A percentile compares a stretch with the other conserved stretches of the same genome.
Conservation (phyloP, 1,140 invertebrate species). For the Geopemphigus sp. region DNA sequence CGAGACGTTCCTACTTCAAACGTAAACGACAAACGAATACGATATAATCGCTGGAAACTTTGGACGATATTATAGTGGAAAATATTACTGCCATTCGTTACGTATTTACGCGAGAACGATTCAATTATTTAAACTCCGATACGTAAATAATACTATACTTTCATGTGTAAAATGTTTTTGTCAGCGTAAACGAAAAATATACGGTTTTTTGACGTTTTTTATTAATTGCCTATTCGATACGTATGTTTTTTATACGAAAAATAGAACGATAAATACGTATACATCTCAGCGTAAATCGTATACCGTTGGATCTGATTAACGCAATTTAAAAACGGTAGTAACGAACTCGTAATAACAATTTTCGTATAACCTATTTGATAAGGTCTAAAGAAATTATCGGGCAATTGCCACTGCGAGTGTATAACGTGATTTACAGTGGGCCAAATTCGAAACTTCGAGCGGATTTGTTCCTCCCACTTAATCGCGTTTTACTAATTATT, state of each 20-base stretch:
- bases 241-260: no score
- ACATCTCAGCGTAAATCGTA: background rate
- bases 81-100: conserved; percentile 19
- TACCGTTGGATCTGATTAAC: background rate
- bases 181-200: background rate
- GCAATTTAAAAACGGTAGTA: background rate
- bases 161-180: conserved; percentile 1
- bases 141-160: background rate
- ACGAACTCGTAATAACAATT: background rate
- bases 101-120: background rate
- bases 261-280: no score
- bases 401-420: background rate
- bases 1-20: background rate
- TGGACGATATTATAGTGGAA: background rate
- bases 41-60: background rate
- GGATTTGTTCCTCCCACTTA: background rate
- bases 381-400: no score
- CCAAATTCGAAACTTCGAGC: background rate
- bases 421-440: background rate
- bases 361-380: no score
- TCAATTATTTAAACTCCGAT: conserved; percentile 6
- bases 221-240: background rate
- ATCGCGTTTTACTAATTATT: background rate
- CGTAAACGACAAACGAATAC: background rate
- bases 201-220: conserved; percentile 23